phyloP scores from a whole-genome alignment of 2,797 vertebrate genomes.

The Chelon auratus region DNA sequence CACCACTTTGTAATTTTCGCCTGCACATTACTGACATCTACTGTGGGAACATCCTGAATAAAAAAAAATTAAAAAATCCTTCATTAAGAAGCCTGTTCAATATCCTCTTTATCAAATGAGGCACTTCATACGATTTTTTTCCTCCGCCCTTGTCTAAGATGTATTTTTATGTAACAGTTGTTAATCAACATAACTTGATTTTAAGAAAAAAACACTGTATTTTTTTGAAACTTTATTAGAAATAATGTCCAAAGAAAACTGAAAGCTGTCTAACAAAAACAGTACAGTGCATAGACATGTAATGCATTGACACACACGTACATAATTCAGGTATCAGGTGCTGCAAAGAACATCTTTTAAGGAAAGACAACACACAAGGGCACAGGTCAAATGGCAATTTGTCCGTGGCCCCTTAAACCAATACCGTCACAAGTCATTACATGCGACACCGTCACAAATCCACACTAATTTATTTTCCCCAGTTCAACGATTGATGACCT shows the following conservation, averaged over 20 bases:
- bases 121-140: background rate
- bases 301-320: conserved; percentile 9
- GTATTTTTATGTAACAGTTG: background rate
- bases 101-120: background rate
- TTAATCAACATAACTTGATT: background rate
- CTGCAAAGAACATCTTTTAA: conserved; percentile 17
- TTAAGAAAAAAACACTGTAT: background rate
- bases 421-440: conserved; percentile 17
- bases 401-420: conserved; percentile 7
- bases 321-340: conserved; percentile 14
- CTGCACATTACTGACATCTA: conserved; percentile 7
- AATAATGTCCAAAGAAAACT: conserved; percentile 22
- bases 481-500: background rate
- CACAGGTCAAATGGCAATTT: background rate
- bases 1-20: too few relatives aligned
- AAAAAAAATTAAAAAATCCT: background rate
- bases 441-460: background rate
- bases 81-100: background rate
- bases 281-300: background rate
- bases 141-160: background rate
- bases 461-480: background rate
- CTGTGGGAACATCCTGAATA: background rate
- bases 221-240: conserved; percentile 46
- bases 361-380: conserved; percentile 5
- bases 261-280: conserved; percentile 21